Conservation (phyloP, 1,140 invertebrate genomes). For the Cydia pomonella region DNA sequence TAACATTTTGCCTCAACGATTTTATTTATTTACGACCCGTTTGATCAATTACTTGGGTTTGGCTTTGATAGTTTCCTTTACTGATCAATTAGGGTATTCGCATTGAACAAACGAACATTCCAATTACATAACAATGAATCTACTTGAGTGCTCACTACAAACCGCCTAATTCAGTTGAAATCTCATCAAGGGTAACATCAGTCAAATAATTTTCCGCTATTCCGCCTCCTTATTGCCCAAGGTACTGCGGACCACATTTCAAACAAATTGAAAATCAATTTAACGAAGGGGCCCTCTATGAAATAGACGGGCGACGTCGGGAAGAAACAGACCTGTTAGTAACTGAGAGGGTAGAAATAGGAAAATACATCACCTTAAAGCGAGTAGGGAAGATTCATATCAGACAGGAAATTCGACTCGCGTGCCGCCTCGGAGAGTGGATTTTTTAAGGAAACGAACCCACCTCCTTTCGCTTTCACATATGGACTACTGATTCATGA, state of each 20-base stretch:
- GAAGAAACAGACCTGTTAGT: conserved; percentile 62
- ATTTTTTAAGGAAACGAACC: conserved; percentile 74
- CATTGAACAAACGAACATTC: background rate
- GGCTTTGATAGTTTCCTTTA: conserved; percentile 16
- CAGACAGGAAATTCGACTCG: conserved; percentile 76
- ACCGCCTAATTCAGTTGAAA: conserved; percentile 61
- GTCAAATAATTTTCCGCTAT: conserved; percentile 76
- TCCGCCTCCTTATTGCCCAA: conserved; percentile 70
- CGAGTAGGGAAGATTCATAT: conserved; percentile 79
- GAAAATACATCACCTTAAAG: conserved; percentile 80
- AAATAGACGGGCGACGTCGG: conserved; percentile 58
- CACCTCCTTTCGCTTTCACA: conserved; percentile 68
- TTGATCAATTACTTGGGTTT: conserved; percentile 2
- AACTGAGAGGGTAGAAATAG: conserved; percentile 61
- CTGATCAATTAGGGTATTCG: conserved; percentile 2
- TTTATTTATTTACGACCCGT: background rate
- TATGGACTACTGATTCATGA: conserved; percentile 78
- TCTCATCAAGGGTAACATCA: conserved; percentile 65
- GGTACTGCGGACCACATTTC: conserved; percentile 75
- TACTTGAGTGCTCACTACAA: conserved; percentile 33
- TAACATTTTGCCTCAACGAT: background rate
- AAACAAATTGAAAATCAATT: conserved; percentile 81
- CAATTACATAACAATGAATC: conserved; percentile 13
- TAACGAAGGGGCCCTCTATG: conserved; percentile 62
- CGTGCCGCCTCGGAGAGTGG: conserved; percentile 62